Conservation (phyloP, 2,797 vertebrate genomes). For the Lepidocolaptes lacrymiger region DNA sequence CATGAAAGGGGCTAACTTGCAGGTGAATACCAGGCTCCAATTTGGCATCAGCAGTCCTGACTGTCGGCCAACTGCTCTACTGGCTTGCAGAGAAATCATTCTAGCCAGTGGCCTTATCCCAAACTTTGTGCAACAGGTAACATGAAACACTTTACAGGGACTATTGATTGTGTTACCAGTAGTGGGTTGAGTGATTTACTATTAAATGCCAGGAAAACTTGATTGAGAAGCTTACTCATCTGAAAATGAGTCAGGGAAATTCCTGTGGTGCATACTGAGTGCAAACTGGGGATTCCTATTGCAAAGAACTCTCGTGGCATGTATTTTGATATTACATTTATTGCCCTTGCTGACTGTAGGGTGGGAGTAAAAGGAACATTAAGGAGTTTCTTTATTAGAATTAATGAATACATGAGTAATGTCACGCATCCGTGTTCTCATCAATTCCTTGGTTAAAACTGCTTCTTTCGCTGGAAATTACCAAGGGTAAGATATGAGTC, state of each 20-base stretch:
- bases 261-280: neutral
- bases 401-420: neutral
- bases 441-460: neutral
- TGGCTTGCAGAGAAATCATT: neutral
- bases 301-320: neutral
- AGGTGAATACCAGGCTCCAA: neutral
- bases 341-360: neutral
- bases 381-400: neutral
- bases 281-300: neutral
- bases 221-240: neutral
- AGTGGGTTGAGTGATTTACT: neutral
- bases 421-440: neutral
- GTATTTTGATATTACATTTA: neutral
- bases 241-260: conserved; percentile 25
- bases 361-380: neutral
- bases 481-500: neutral
- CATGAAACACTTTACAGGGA: neutral
- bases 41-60: neutral
- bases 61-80: neutral
- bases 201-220: neutral
- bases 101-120: neutral
- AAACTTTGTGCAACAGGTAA: neutral
- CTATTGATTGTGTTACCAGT: neutral
- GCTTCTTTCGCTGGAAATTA: conserved; percentile 5
- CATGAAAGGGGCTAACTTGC: neutral